phyloP scores from a whole-genome alignment of 2,113 vertebrate species.

The Chionomys nivalis region DNA sequence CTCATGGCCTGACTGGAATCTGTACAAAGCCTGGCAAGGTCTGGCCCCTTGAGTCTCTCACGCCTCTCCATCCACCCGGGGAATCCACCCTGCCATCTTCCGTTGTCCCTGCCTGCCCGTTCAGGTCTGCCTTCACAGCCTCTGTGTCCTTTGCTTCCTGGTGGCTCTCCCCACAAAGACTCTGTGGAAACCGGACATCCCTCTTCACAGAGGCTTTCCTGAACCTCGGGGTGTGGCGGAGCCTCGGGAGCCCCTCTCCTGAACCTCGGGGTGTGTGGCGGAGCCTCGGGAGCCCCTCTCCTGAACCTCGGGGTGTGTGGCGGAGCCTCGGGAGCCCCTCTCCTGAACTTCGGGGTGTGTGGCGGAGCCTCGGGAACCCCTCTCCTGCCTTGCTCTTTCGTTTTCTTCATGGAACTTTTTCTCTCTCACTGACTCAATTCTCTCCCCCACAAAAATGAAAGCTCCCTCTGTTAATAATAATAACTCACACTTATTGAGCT shows the following conservation, averaged over 20 bases:
- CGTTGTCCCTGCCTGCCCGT: not conserved
- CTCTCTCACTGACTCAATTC: not conserved
- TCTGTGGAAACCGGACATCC: not conserved
- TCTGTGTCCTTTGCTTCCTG: not conserved
- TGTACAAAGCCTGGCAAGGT: not conserved
- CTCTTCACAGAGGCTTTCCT: not conserved
- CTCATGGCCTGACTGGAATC: not conserved
- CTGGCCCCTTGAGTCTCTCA: not conserved
- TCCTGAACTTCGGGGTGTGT: no score
- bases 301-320: not conserved
- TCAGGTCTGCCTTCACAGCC: not conserved
- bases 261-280: not conserved
- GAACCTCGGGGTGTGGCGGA: not conserved
- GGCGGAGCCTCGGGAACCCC: no score
- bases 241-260: not conserved
- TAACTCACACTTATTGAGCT: not conserved
- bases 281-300: not conserved
- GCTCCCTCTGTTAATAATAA: not conserved
- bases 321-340: not conserved
- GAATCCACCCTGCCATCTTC: not conserved
- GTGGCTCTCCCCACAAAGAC: not conserved
- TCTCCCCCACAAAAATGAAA: not conserved
- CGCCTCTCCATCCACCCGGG: accelerated
- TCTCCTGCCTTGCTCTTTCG: not conserved
- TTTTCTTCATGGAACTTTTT: not conserved